Percentiles rank a stretch among this genome's conserved stretches.
Evolutionary conservation across 1,140 invertebrate species (phyloP).

Genomic region (Diachasmimorpha longicaudata): DNA sequence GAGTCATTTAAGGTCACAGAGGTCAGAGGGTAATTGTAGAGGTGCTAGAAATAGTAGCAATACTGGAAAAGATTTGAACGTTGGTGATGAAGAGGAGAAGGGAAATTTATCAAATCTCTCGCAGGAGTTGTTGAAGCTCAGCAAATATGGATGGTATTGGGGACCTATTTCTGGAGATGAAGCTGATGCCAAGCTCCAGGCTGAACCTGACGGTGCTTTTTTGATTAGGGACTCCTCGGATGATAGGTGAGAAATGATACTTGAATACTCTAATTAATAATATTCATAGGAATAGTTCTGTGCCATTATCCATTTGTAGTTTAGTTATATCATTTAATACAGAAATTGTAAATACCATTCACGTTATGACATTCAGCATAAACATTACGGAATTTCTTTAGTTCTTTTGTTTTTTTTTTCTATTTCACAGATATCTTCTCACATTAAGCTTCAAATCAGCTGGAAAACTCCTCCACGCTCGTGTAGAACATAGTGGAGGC

Average conservation of each 20-base stretch:
- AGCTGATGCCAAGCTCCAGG: slow-evolving; percentile 65
- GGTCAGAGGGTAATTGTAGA: not conserved
- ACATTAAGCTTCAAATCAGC: slow-evolving; percentile 77
- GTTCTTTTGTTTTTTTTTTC: slow-evolving; percentile 31
- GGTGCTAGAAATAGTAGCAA: not conserved
- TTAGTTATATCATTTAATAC: no score
- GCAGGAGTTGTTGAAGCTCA: slow-evolving; percentile 66
- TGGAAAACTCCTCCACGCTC: slow-evolving; percentile 74
- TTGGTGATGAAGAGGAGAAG: not conserved
- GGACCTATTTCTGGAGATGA: slow-evolving; percentile 69
- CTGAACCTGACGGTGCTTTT: slow-evolving; percentile 77
- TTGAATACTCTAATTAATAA: no score
- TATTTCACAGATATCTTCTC: slow-evolving; percentile 65
- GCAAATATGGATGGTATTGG: slow-evolving; percentile 74
- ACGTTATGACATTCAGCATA: no score
- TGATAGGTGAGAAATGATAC: slow-evolving; percentile 63
- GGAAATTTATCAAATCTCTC: slow-evolving; percentile 45
- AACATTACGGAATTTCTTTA: no score
- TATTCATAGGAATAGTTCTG: not conserved
- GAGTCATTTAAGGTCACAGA: no score
- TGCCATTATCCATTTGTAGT: not conserved
- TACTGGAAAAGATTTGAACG: not conserved
- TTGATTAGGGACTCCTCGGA: slow-evolving; percentile 79
- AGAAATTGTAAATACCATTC: no score
- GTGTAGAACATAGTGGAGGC: slow-evolving; percentile 73